Conservation (phyloP, 2,113 vertebrate genomes). For the human region GRCh38 chr16:88225501-88226000, state of each 20-base stretch:
- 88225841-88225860: background rate
- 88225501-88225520: background rate
- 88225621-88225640: no score
- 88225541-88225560: background rate
- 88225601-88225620: background rate
- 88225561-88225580: background rate
- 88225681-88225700: background rate
- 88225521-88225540: no score
- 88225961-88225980: background rate
- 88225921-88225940: background rate
- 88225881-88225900: fast-evolving
- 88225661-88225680: background rate
- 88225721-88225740: background rate
- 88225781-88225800: background rate
- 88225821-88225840: background rate
- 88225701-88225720: background rate
- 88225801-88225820: background rate
- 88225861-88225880: background rate
- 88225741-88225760: background rate
- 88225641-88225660: background rate
- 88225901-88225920: background rate
- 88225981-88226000: background rate
- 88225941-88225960: background rate
- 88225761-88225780: background rate
- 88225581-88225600: background rate